A percentile compares a stretch with the other conserved stretches of the same genome.
These are phyloP conservation scores for Cariama cristata DNA, from an alignment of 2,113 vertebrate species.

Conservation along the genomic window DNA sequence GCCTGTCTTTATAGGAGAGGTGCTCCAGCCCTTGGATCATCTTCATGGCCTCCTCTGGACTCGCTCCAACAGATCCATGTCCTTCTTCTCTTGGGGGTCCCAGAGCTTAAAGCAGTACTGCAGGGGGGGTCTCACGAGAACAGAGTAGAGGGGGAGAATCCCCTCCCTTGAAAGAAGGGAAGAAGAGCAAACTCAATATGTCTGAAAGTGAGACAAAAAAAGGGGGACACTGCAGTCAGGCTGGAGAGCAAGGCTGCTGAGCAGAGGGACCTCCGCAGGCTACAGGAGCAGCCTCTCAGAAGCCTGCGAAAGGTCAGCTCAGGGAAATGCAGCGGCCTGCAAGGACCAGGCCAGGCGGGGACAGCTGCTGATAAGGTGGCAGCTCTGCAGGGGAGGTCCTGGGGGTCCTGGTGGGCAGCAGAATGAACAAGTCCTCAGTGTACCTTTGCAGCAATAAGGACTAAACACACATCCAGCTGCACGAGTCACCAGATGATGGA, in stretches of 20 bases:
- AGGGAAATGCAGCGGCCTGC: not conserved
- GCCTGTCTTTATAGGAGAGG: no score
- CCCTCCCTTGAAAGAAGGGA: no score
- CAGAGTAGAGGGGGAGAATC: no score
- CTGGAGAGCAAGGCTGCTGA: not conserved
- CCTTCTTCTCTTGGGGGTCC: no score
- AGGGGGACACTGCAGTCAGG: accelerated
- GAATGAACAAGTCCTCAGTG: not conserved
- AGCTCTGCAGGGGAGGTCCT: not conserved
- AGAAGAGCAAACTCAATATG: not conserved
- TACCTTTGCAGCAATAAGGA: not conserved
- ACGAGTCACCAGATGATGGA: not conserved
- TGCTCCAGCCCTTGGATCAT: no score
- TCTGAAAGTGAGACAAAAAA: not conserved
- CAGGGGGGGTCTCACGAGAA: no score
- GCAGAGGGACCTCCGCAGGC: not conserved
- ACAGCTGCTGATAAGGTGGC: not conserved
- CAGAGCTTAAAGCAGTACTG: no score
- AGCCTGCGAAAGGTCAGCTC: not conserved
- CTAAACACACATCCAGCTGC: not conserved
- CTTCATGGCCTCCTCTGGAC: no score
- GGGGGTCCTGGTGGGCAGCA: not conserved
- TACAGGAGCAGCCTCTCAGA: not conserved
- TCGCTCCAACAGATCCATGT: no score
- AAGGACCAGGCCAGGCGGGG: not conserved